Evolutionary conservation across 2,888 invertebrate species (phyloP), one percentile per base, ranked within the genome.

Genomic region (Rhogogaster chlorosoma): DNA sequence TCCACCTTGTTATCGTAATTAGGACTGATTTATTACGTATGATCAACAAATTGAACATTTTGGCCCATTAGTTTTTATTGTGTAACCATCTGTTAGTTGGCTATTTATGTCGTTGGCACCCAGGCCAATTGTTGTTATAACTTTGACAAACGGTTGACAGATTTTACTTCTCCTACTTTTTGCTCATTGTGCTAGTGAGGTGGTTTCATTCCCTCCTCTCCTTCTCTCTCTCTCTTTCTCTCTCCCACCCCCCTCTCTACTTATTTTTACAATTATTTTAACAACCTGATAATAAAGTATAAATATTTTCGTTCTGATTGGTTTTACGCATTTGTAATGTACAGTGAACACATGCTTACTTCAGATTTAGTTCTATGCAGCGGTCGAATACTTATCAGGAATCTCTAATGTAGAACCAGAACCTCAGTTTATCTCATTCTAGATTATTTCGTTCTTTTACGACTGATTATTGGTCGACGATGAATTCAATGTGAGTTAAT

Each of bases 1-100:
- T 88, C 84, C 84, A 84, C 77, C 83, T 84, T 83, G 84, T 87
- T 87, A 87, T 87, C 87, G 80, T 86, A 88, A 88, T 88, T 87
- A 85, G 86, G 87, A 86, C 84, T 87, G 38, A 32, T 61, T 83
- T 42, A 70, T 45, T 9, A 36, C 22, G n/a, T 22, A 45, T 67
- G n/a, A 83, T 42, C 42, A 83, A 70, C 83, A 70, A 83, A 83
- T 45, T 32, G 67, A 45, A 83, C 61, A 45, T 67, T 83, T 83
- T 67, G 83, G 67, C 83, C 64, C 83, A 42, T 83, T 83, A 70
- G 64, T 67, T 83, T 64, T 45, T 38, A 67, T 83, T 83, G 83
- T 83, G 83, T 57, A 83, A 83, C 45, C 61, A 80, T 61, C 29
- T n/a, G 22, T 64, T 80, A 36, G 22, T 49, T 5, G 15, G 42